These are phyloP conservation scores for Callipepla californica DNA, from an alignment of 2,113 vertebrate species.

Conservation along the genomic window DNA sequence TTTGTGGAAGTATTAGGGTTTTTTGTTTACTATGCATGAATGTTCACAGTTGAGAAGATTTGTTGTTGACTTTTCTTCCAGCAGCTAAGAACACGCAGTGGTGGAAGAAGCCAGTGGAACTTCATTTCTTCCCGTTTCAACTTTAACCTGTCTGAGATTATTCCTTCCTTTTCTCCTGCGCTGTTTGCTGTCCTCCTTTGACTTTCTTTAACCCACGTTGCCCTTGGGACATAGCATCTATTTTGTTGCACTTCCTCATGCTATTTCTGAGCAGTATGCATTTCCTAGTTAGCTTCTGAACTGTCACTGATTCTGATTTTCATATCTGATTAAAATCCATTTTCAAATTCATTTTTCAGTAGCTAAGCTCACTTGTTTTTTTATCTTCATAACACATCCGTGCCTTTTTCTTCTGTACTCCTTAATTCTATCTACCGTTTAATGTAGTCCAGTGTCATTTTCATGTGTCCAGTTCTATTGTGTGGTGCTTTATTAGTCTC, in stretches of 20 bases:
- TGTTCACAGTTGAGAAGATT: background rate
- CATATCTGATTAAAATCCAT: slow-evolving; percentile 43
- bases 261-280: background rate
- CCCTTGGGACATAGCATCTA: background rate
- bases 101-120: background rate
- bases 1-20: background rate
- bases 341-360: slow-evolving; percentile 28
- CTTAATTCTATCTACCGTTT: background rate
- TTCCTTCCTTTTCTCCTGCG: background rate
- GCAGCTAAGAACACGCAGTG: background rate
- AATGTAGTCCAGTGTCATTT: background rate
- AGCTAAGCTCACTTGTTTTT: slow-evolving; percentile 36
- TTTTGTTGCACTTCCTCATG: background rate
- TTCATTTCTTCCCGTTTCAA: background rate
- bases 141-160: background rate
- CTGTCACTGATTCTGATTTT: background rate
- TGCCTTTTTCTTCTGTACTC: background rate
- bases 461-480: background rate
- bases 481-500: background rate
- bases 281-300: background rate
- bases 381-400: background rate
- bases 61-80: background rate
- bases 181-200: background rate
- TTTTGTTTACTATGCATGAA: background rate
- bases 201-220: background rate